Base-by-base conservation (phyloP, 2,113 vertebrate genomes). In the Oreochromis niloticus region DNA sequence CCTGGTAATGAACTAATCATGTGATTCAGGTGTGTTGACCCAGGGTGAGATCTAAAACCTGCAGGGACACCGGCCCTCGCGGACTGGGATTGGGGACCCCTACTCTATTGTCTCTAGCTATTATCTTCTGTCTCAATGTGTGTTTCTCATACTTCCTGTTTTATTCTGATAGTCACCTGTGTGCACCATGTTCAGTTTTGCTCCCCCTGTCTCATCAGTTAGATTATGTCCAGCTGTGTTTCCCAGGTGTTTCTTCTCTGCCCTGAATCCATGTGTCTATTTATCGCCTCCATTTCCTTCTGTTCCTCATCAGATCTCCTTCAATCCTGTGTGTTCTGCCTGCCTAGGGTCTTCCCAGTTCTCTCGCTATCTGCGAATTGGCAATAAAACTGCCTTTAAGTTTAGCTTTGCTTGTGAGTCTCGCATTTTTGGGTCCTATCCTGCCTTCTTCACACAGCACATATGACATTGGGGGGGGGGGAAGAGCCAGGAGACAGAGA, bases 401-500 rank as follows among this genome's bases (percentile, higher is more conserved):
- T 66, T 66, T 10, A 66, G 10, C 19, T 39, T 39, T 66, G 61
- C 61, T n/a, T 1, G 34, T 39, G 10, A 66, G 34, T 13, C 10
- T 66, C 3, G 10, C 61, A 39, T 66, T 66, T 66, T 66, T 39
- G 61, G 61, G 6, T 66, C 61, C 61, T 66, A 66, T 66, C 19
- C 11, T 39, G 61, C 61, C 61, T 66, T 0, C 34, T 0, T 66
- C 61, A 66, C 4, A 66, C 19, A 66, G 10, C 34, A n/a, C 19
- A 66, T 66, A 66, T 66, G 61, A 66, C 34, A 66, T 34, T 3
- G n/a, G 39, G 22, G 12, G 17, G 7, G 1, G 0, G 0, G 8
- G 16, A 24, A 6, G 12, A 80, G 11, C 54, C 55, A 48, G 27
- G 41, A 63, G 43, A 82, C 52, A 73, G 39, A 61, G 22, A 63